phyloP scores from a whole-genome alignment of 2,113 vertebrate genomes.

The Mungos mungo region DNA sequence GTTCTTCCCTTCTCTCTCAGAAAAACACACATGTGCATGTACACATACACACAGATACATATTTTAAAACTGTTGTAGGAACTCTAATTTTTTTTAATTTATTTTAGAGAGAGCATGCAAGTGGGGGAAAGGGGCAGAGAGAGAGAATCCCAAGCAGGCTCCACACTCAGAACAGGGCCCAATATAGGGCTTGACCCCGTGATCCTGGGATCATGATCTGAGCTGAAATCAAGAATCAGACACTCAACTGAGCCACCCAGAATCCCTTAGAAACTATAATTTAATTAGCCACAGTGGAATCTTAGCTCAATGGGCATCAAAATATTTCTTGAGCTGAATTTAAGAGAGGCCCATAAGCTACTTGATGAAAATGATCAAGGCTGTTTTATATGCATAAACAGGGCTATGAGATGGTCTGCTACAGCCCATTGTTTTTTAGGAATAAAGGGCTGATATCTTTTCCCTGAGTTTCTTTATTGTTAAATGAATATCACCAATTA shows the following conservation, averaged over 20 bases:
- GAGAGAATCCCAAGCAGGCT: no score
- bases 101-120: no score
- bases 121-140: no score
- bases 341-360: background rate
- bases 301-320: background rate
- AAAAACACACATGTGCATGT: background rate
- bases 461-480: background rate
- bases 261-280: background rate
- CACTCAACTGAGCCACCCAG: no score
- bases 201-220: no score
- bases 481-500: background rate
- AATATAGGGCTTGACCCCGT: no score
- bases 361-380: background rate
- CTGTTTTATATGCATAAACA: background rate
- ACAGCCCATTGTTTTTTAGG: background rate
- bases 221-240: no score
- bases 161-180: no score
- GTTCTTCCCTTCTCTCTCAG: background rate
- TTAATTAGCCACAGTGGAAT: background rate
- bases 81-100: background rate
- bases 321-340: background rate
- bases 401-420: background rate
- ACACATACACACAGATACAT: background rate
- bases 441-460: background rate
- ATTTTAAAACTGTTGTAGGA: background rate